Evolutionary conservation across 1,140 invertebrate species (phyloP), one percentile per base, ranked within the genome.

Genomic region (Drosophila micromelanica): DNA sequence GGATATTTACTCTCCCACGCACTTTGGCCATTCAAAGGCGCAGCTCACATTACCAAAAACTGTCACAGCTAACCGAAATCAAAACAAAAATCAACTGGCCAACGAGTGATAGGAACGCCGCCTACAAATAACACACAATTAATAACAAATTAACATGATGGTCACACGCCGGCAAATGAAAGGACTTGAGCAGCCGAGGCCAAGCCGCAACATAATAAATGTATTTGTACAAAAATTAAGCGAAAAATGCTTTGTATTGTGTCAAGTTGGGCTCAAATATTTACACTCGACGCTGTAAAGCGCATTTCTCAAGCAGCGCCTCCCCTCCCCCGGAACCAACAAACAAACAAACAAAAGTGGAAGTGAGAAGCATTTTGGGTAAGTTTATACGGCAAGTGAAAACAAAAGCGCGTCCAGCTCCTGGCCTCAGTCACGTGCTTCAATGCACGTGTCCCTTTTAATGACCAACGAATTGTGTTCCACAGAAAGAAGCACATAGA

Each of bases 101-200:
- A 56, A 48, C 57, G 49, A 67, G 45, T 32, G 13, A 59, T 46
- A 43, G 23, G 37, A 42, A 45, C 46, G 35, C 42, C 73, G 11
- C 30, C 17, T 80, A 65, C 60, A 78, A 73, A 67, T 43, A 37
- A 13, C 78, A 62, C 54, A 90, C 90, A 91, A 91, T 91, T 91
- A 91, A 91, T 91, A 91, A 84, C 90, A 91, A 91, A 91, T 91
- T 91, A 91, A 91, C 90, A 87, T 87, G 84, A 84, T 91, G 82
- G 72, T 72, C 89, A 72, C 76, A 73, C 75, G 84, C 69, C 76
- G 56, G 52, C 7, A 56, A 70, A 43, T 67, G 73, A 72, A 74
- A 70, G 78, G 51, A 49, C 82, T 68, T 38, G 8, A 35, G 43
- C 42, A 32, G 5, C 37, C 15, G 12, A 51, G 77, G 15, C 62